Evolutionary conservation across 2,888 invertebrate species (phyloP).

Genomic region (Cataglyphis rosenhaueri): DNA sequence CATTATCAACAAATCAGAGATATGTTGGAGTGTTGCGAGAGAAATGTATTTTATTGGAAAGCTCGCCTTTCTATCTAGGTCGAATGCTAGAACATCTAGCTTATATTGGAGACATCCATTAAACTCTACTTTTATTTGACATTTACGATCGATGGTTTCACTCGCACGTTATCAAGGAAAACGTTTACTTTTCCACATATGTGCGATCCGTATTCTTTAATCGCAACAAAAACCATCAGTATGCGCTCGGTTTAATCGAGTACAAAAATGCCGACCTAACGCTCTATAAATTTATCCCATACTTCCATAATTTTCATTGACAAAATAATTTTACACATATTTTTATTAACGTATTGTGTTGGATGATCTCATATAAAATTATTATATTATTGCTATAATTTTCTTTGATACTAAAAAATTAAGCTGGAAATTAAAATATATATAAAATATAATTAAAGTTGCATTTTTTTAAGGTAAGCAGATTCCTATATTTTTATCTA

Average conservation of each 20-base stretch:
- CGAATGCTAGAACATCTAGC: constrained; percentile 65
- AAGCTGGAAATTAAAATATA: not conserved
- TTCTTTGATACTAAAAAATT: not conserved
- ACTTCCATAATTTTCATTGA: not conserved
- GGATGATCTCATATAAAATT: not conserved
- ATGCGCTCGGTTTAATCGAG: constrained; percentile 27
- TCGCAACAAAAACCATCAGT: constrained; percentile 51
- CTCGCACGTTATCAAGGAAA: constrained; percentile 63
- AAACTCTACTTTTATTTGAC: constrained; percentile 71
- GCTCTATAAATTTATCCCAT: constrained; percentile 2
- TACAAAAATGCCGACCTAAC: constrained; percentile 10
- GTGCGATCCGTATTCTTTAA: constrained; percentile 46
- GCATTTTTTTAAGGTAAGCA: not conserved
- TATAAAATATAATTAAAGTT: not conserved
- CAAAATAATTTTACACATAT: constrained; percentile 37
- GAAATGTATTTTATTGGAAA: constrained; percentile 33
- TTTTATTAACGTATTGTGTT: not conserved
- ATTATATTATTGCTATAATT: not conserved
- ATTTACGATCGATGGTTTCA: constrained; percentile 66
- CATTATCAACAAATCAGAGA: constrained; percentile 36
- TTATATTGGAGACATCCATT: constrained; percentile 70
- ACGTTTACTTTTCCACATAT: constrained; percentile 54
- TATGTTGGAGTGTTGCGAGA: not conserved
- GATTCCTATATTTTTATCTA: too few relatives aligned
- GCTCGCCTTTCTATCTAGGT: constrained; percentile 62